Conservation (phyloP, 2,888 invertebrate genomes). For the Anticlea derivata region DNA sequence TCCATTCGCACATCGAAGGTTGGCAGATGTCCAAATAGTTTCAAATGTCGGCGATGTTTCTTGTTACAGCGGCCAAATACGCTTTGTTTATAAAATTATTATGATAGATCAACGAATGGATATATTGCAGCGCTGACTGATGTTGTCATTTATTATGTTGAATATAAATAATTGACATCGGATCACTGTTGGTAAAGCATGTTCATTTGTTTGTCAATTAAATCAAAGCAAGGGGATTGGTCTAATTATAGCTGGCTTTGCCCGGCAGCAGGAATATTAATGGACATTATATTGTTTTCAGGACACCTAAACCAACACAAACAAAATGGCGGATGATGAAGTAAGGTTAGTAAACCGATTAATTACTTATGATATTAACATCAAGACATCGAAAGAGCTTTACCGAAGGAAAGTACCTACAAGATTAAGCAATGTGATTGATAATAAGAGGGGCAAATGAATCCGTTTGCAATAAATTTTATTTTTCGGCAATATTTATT, state of each 20-base stretch:
- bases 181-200: background rate
- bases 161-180: conserved; percentile 8
- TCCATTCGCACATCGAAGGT: conserved; percentile 58
- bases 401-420: too few species aligned
- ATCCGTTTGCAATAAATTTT: too few species aligned
- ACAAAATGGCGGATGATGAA: conserved; percentile 97
- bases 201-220: conserved; percentile 17
- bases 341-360: conserved; percentile 88
- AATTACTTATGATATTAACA: conserved; percentile 6
- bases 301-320: conserved; percentile 83
- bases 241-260: conserved; percentile 21
- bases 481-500: background rate
- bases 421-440: too few species aligned
- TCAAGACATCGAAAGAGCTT: too few species aligned
- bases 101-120: conserved; percentile 9
- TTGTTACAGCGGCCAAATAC: conserved; percentile 59
- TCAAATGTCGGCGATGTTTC: conserved; percentile 61
- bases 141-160: conserved; percentile 5
- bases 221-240: conserved; percentile 26
- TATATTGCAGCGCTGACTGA: background rate
- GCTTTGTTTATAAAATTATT: conserved; percentile 45
- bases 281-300: conserved; percentile 62
- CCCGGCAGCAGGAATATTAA: conserved; percentile 14
- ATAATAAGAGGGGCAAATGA: too few species aligned
- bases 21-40: conserved; percentile 67